Evolutionary conservation across 2,797 vertebrate species (phyloP), one percentile per base, ranked within the genome.

Genomic region (Tapirus indicus): DNA sequence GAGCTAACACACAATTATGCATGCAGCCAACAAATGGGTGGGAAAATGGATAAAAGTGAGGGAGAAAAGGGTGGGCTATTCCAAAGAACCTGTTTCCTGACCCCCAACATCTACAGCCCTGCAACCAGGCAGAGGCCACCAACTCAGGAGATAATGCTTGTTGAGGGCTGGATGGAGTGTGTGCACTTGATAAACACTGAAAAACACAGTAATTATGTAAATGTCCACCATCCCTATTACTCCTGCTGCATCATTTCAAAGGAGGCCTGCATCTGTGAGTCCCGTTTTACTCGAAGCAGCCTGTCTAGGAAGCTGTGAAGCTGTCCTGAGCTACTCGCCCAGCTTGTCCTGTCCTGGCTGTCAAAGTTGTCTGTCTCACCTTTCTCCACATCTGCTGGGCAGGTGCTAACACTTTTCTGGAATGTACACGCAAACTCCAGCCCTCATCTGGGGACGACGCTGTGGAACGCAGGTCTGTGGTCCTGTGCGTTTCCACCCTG

Each of bases 381-480:
- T 32, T 17, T 5, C 49, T 13, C 16, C 23, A 62, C 17, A 7
- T 38, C n/a, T 17, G 5, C 25, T 13, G 38, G 9, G 52, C 9
- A 29, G 66, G 29, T 18, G 16, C 9, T 29, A 71, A 41, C 23
- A 13, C 29, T 52, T 54, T 38, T 11, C 62, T 68, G 38, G 49
- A 83, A 69, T 4, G 7, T 12, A 16, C 25, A 23, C 9, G 2
- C 47, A 54, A 27, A 52, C 13, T 20, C 49, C 52, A n/a, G 32
- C 20, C 82, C 5, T 54, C 25, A 38, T n/a, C 47, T 0, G 1
- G 29, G 7, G 35, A 52, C n/a, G 12, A 3, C 29, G 47, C 54
- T 10, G 0, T 17, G 0, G 14, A 5, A 12, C 3, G 56, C 8
- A 41, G 27, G 14, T 20, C 6, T 49, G 44, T 32, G 13, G 27